phyloP scores from a whole-genome alignment of 2,888 invertebrate species.

The Synergus japonicus region DNA sequence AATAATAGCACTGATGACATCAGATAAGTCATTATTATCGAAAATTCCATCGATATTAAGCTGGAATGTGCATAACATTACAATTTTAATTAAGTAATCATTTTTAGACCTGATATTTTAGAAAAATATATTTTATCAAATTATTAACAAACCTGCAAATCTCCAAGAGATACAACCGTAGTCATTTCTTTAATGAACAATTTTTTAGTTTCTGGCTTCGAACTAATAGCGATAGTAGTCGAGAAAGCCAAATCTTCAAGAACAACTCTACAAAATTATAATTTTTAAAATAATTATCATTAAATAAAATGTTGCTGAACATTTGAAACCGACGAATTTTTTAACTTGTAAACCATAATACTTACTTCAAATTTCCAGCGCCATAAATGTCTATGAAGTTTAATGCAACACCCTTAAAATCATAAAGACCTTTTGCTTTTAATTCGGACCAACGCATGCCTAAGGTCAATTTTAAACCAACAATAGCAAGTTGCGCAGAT shows the following conservation, averaged over 20 bases:
- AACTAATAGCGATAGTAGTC: neutral
- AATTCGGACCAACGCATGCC: conserved; percentile 47
- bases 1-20: conserved; percentile 1
- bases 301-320: no score
- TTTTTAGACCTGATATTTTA: neutral
- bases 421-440: conserved; percentile 42
- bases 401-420: conserved; percentile 15
- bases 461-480: conserved; percentile 38
- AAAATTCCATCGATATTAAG: conserved; percentile 13
- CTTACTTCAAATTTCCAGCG: conserved; percentile 50
- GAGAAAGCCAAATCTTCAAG: neutral
- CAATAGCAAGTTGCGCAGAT: conserved; percentile 48
- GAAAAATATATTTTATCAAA: neutral
- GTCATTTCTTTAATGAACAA: conserved; percentile 23
- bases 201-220: neutral
- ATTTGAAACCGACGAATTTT: neutral
- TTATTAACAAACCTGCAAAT: conserved; percentile 4
- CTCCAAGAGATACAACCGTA: neutral
- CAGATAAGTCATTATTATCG: conserved; percentile 26
- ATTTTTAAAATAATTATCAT: no score
- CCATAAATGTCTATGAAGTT: conserved; percentile 49
- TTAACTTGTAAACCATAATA: neutral
- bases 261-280: neutral
- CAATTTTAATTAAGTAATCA: neutral
- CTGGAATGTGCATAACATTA: conserved; percentile 7